Base-by-base conservation (phyloP, 2,888 invertebrate genomes). In the Drosophila fulvimacula region DNA sequence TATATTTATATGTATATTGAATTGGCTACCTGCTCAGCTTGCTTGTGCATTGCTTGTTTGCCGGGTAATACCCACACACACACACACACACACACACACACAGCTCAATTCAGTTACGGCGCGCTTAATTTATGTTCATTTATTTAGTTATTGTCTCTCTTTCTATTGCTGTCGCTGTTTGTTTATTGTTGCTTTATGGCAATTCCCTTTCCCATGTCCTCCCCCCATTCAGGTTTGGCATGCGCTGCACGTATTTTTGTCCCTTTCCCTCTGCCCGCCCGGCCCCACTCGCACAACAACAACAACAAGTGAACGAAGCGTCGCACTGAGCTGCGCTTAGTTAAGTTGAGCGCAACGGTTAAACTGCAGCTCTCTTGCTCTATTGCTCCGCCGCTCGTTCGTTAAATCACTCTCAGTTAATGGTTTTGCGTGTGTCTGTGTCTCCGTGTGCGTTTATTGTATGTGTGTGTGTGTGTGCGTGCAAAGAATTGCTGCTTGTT, bases 401-500 rank as follows among this genome's bases (percentile, higher is more conserved):
- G 42, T 61, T 61, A 55, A 64, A 30, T 65, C 44, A 48, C 79
- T 36, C 74, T 79, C 69, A 63, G 62, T 49, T 65, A 48, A 24
- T 64, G 72, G 30, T 30, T 53, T 49, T 58, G 38, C 65, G 48
- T 41, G 11, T 52, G 39, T 38, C 27, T 48, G n/a, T 27, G 11
- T 48, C 41, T n/a, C n/a, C n/a, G n/a, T n/a, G n/a, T n/a, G n/a
- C n/a, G n/a, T n/a, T n/a, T n/a, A n/a, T n/a, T 57, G 27, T 41
- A 11, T 46, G 38, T 49, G 30, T 21, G 15, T 21, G 49, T 34
- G 32, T 46, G 53, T 55, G 46, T 58, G 88, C 89, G 89, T 83
- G 88, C 89, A 89, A 81, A 79, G 83, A 84, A 89, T 84, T 69
- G 56, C 53, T 72, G 69, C 44, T 70, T 58, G 66, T 63, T 79